Conservation (phyloP, 1,140 invertebrate genomes). For the Drosophila albomicans region DNA sequence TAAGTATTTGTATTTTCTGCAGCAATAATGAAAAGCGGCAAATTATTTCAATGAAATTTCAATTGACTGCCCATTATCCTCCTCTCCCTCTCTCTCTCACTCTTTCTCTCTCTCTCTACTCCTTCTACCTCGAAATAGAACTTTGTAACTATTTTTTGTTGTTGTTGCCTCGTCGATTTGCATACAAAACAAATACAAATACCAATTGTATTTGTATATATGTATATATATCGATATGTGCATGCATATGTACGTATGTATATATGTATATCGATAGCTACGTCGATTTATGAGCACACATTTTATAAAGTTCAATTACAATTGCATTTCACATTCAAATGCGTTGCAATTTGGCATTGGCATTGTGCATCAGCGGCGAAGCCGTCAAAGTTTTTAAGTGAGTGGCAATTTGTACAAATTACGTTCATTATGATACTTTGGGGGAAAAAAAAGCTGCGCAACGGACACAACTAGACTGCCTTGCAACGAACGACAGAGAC, state of each 20-base stretch:
- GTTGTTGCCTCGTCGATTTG: slow-evolving; percentile 1
- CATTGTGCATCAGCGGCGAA: slow-evolving; percentile 10
- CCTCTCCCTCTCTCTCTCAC: neutral
- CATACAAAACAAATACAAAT: slow-evolving; percentile 13
- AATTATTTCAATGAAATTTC: slow-evolving; percentile 78
- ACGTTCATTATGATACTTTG: slow-evolving; percentile 31
- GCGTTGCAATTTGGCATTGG: slow-evolving; percentile 12
- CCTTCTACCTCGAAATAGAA: neutral
- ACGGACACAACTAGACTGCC: neutral
- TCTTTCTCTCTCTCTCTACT: neutral
- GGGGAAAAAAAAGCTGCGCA: neutral
- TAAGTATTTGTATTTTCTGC: slow-evolving; percentile 37
- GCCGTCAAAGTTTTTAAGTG: slow-evolving; percentile 42
- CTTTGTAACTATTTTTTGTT: slow-evolving; percentile 30
- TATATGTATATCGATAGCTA: slow-evolving; percentile 33
- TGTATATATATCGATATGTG: neutral
- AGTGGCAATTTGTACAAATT: slow-evolving; percentile 43
- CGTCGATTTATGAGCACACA: slow-evolving; percentile 66
- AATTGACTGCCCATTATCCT: slow-evolving; percentile 39
- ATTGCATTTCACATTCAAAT: slow-evolving; percentile 7
- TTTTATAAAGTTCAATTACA: slow-evolving; percentile 45
- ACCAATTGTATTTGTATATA: slow-evolving; percentile 5
- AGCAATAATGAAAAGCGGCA: slow-evolving; percentile 64
- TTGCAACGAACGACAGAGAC: neutral
- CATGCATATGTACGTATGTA: neutral